These are phyloP conservation scores for Rhopilema esculentum DNA, from an alignment of 30 jellyfish, hydroid and myxozoan genomes.

Conservation along the genomic window DNA sequence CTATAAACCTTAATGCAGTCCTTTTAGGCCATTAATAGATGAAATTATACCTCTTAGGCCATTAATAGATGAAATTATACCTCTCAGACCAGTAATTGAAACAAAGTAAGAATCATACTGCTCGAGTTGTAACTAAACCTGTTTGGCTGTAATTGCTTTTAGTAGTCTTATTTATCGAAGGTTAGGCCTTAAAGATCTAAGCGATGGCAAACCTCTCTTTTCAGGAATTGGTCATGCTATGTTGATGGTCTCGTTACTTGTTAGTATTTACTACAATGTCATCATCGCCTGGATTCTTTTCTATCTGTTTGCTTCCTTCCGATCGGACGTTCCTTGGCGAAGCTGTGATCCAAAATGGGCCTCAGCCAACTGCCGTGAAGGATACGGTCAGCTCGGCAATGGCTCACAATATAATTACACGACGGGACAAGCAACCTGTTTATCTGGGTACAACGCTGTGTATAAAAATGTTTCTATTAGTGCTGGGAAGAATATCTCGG, in stretches of 20 bases:
- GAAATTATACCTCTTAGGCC: too few species aligned
- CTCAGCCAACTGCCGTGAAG: constrained; percentile 74
- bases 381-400: constrained; percentile 59
- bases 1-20: too few species aligned
- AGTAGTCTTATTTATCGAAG: too few species aligned
- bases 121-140: too few species aligned
- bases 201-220: too few species aligned
- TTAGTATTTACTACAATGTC: constrained; percentile 87
- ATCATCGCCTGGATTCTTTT: constrained; percentile 89
- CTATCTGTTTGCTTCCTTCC: constrained; percentile 87
- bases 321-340: constrained; percentile 86
- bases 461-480: constrained; percentile 50
- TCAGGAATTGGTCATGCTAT: constrained; percentile 90
- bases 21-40: too few species aligned
- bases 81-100: too few species aligned
- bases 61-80: too few species aligned
- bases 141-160: too few species aligned
- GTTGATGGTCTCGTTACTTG: constrained; percentile 90
- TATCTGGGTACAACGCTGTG: constrained; percentile 53
- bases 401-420: constrained; percentile 77
- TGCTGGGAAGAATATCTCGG: constrained; percentile 45
- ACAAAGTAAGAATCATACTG: too few species aligned
- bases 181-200: too few species aligned
- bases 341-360: constrained; percentile 91
- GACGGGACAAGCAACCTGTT: constrained; percentile 51